A percentile compares a stretch with the other conserved stretches of the same genome.
phyloP scores from a whole-genome alignment of 1,140 invertebrate species.

The Halotydeus destructor region DNA sequence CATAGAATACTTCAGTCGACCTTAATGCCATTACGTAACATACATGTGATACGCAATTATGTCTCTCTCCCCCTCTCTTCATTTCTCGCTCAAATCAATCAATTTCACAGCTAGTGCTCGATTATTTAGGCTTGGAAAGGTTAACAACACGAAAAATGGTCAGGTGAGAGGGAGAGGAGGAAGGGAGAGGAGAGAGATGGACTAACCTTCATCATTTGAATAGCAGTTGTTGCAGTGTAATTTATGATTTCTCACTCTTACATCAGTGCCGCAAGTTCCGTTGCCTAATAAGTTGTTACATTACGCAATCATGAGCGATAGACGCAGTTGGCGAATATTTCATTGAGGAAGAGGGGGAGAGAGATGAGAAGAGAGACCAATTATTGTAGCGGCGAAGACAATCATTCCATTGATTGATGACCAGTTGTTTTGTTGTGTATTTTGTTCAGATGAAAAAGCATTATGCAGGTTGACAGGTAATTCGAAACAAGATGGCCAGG shows the following conservation, averaged over 20 bases:
- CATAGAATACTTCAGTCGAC: no score
- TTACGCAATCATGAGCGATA: not conserved
- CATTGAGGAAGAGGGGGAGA: not conserved
- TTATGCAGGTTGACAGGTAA: no score
- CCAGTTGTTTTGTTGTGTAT: not conserved
- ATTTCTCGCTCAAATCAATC: no score
- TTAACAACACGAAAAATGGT: no score
- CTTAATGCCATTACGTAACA: no score
- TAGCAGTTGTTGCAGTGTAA: slow-evolving; percentile 94
- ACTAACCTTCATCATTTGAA: slow-evolving; percentile 71
- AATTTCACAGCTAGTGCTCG: no score
- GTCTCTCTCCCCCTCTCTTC: no score
- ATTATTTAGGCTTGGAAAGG: no score
- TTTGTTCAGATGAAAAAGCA: no score
- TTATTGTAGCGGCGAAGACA: not conserved
- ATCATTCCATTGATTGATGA: not conserved
- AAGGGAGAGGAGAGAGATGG: slow-evolving; percentile 2
- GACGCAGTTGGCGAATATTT: not conserved
- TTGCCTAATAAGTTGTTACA: slow-evolving; percentile 26
- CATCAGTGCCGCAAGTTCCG: slow-evolving; percentile 75
- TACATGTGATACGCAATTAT: no score
- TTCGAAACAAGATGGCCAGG: not conserved
- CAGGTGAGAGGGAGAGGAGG: not conserved
- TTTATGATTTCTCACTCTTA: slow-evolving; percentile 71
- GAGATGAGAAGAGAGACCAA: not conserved